Base-by-base conservation (phyloP, 2,888 invertebrate genomes). In the Julus scanicus region DNA sequence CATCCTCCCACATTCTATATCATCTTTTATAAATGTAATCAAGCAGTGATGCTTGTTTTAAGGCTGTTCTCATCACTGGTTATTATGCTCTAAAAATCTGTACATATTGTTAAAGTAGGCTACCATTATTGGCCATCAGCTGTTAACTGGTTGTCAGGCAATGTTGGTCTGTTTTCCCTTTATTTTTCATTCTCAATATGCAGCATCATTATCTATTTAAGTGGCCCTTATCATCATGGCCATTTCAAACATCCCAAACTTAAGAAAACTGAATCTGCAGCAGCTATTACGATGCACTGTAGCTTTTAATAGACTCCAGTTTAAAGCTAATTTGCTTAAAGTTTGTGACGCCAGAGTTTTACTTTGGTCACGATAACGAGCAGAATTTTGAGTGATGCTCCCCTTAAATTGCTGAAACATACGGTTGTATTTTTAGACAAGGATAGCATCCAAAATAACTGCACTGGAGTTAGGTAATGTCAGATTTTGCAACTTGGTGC, bases 381-480 rank as follows among this genome's bases (percentile, higher is more conserved):
- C 80, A 80, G 80, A 80, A 80, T 80, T 80, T 80, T 80, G 37
- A 80, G 80, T 80, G 80, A 80, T 80, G 80, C 80, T 80, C 80
- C 13, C 80, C 80, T 80, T 80, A 80, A 80, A 80, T 80, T 80
- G 80, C 80, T 80, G 80, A 80, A 80, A 80, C 80, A 80, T 5
- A 29, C 37, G 37, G 80, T 13, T 80, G 80, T 80, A 80, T 80
- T 80, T 80, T 80, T 80, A 37, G 80, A 80, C 80, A 29, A 80
- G 80, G 80, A 80, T 80, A 80, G 13, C 37, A 37, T 80, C 80
- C 80, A 80, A 80, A 80, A 37, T 80, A 80, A 80, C 80, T 80
- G 5, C 71, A 29, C 80, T 80, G 11, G 80, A 29, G 37, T 80
- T 80, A 80, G 80, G 80, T 80, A 80, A 80, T 80, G 29, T 80